Conservation (phyloP, 2,888 invertebrate genomes). For the Leptarthrus brevirostris region DNA sequence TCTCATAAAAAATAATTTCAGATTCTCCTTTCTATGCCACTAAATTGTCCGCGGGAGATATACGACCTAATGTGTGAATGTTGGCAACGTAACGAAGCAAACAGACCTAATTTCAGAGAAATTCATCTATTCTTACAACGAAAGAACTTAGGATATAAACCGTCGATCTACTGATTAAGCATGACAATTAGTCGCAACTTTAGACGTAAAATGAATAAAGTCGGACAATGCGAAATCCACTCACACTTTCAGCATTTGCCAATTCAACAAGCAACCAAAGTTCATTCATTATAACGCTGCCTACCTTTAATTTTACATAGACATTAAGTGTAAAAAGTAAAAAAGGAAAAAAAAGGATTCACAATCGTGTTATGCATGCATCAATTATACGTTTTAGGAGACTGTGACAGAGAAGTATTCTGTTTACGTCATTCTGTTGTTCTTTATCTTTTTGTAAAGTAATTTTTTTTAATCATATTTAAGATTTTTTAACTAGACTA, state of each 20-base stretch:
- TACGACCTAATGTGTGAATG: constrained; percentile 89
- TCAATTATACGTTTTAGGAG: constrained; percentile 35
- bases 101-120: constrained; percentile 83
- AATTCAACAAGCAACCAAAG: constrained; percentile 5
- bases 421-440: constrained; percentile 5
- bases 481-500: constrained; percentile 14
- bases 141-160: constrained; percentile 74
- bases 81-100: constrained; percentile 83
- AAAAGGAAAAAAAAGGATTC: background rate
- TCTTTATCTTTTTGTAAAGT: background rate
- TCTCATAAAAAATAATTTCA: constrained; percentile 62
- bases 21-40: constrained; percentile 75
- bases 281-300: constrained; percentile 30
- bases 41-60: constrained; percentile 85
- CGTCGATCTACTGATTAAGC: constrained; percentile 56
- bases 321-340: too few relatives aligned
- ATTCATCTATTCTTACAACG: constrained; percentile 86
- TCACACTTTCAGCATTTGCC: constrained; percentile 18
- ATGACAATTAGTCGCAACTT: constrained; percentile 23
- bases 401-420: constrained; percentile 1
- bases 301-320: constrained; percentile 2
- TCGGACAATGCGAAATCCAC: background rate
- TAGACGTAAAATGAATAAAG: constrained; percentile 8
- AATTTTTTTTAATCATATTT: background rate
- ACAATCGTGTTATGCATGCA: constrained; percentile 20